Evolutionary conservation across 2,888 invertebrate species (phyloP), one percentile per base, ranked within the genome.

Genomic region (Bruchidius siliquastri): DNA sequence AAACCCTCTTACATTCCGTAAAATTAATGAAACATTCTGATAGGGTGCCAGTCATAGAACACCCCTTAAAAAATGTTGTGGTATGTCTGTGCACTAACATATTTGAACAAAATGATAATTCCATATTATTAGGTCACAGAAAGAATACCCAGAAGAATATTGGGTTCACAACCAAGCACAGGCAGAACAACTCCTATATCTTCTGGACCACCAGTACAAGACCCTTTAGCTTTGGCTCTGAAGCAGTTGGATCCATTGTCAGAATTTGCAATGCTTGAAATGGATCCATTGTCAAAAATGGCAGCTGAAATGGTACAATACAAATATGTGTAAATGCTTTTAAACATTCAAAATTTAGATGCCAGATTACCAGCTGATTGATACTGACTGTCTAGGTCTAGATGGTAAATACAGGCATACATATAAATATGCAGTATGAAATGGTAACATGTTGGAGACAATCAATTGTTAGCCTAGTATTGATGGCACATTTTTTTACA

Each of bases 181-280:
- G 88, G 88, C 67, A 88, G 89, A 0, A 89, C 89, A 0, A 89
- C 89, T 3, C 86, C 88, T 26, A 79, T 85, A 21, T 84, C 85
- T 26, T 83, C 85, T 30, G 83, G 85, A 69, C 79, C 84, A 18
- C 84, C 85, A 74, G 84, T 88, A 67, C 85, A 89, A 49, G 90
- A 91, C 81, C 89, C 90, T 3, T 80, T 91, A 20, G 85, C 88
- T 73, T 84, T 87, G 8, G 89, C 91, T 49, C 84, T 94, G 2
- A 93, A 93, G 83, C 93, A 93, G 30, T 88, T 90, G 0, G 94
- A 94, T 87, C 94, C 94, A 0, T 85, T 94, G 26, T 92, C 92
- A 21, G 91, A 91, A 81, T 92, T 94, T 86, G 91, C 91, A 1
- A 87, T 89, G 72, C 88, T 89, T 77, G 90, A 91, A 77, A 86